Conservation (phyloP, 2,113 vertebrate species). For the Chaenocephalus aceratus region DNA sequence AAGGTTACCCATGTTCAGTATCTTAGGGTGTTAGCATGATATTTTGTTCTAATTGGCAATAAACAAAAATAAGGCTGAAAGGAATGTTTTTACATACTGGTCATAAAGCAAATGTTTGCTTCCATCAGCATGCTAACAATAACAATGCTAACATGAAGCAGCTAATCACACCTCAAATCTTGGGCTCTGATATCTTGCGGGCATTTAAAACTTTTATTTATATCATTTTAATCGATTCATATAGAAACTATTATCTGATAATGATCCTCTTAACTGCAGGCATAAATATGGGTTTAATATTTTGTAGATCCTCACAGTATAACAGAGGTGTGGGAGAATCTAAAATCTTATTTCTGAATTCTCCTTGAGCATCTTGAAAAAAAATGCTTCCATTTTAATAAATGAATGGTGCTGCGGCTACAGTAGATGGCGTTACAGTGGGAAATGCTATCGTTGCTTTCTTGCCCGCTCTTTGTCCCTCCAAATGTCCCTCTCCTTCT, state of each 20-base stretch:
- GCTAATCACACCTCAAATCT: not conserved
- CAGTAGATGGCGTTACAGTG: constrained; percentile 21
- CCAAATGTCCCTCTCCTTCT: not conserved
- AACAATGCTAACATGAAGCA: not conserved
- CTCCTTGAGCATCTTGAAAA: not conserved
- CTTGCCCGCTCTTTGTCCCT: constrained; percentile 22
- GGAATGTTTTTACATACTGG: not conserved
- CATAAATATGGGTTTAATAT: not conserved
- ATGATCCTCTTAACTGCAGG: not conserved
- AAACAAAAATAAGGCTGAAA: not conserved
- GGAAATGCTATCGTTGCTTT: not conserved
- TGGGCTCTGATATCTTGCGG: not conserved
- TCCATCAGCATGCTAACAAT: not conserved
- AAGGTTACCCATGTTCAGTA: no score
- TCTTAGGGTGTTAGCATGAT: not conserved
- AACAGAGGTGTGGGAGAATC: not conserved
- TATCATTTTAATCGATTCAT: not conserved
- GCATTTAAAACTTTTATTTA: not conserved
- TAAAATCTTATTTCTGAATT: constrained; percentile 26
- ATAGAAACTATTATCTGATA: not conserved
- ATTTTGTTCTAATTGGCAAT: not conserved
- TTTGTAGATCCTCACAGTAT: not conserved
- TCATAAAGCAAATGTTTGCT: not conserved
- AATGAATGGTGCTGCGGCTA: constrained; percentile 23
- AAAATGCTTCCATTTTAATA: not conserved